These are phyloP conservation scores for Ammospiza nelsoni DNA, from an alignment of 2,113 vertebrate genomes.

Conservation along the genomic window DNA sequence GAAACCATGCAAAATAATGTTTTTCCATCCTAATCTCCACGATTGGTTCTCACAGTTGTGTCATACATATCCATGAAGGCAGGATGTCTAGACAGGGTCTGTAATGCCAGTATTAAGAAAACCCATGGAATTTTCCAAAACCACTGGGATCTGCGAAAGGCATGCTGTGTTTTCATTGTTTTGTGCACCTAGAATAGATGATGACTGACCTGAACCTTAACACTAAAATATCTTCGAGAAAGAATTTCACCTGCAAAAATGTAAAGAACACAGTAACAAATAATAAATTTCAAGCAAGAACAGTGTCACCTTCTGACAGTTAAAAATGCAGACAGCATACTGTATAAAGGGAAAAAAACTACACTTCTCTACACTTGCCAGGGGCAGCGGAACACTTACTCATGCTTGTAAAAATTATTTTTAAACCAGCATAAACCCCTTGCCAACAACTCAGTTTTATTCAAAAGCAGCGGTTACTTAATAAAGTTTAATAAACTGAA, in stretches of 20 bases:
- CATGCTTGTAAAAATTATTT: background rate
- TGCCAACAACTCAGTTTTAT: background rate
- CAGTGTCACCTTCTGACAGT: background rate
- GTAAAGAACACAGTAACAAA: background rate
- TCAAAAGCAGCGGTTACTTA: background rate
- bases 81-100: background rate
- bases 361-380: background rate
- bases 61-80: background rate
- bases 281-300: background rate
- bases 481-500: background rate
- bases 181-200: background rate
- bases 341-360: background rate
- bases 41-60: background rate
- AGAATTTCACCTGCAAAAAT: background rate
- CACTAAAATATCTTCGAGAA: background rate
- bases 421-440: background rate
- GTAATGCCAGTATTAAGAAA: background rate
- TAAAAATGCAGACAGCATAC: background rate
- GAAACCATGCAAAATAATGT: background rate
- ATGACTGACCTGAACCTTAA: background rate
- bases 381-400: background rate
- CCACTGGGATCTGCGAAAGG: background rate
- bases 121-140: conserved; percentile 19
- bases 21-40: background rate
- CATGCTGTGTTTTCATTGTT: background rate